Base-by-base conservation (phyloP, 1,140 invertebrate genomes). In the Colletes latitarsis region DNA sequence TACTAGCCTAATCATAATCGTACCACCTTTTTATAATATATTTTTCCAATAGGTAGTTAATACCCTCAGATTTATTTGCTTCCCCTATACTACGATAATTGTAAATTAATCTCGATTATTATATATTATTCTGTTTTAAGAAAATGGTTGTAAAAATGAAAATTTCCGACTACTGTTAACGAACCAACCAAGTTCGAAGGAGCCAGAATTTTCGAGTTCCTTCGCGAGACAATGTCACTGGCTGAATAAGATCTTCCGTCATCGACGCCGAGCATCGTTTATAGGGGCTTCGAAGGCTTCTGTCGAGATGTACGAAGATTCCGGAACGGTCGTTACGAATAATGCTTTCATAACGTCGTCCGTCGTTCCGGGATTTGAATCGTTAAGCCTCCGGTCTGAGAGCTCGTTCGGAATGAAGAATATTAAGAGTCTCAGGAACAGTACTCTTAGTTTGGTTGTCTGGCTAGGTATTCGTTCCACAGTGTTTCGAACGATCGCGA, bases 331-430 rank as follows among this genome's bases (percentile, higher is more conserved):
- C 53, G 72, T 84, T 73, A 81, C 62, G 72, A 74, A 69, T 69
- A 73, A 85, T 69, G 43, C 46, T 53, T 49, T 70, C 1, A 58
- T 21, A 71, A 81, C 43, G 68, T 64, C 52, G 74, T 69, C 57
- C 57, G 4, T 55, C 69, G 58, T 43, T 77, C 68, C n/a, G 39
- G 68, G 46, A 84, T 84, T 60, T 30, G 62, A 46, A 81, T 72
- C 63, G 67, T 60, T 60, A 55, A 76, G 55, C n/a, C 39, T 17
- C 39, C 14, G 52, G 10, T 9, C 21, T 9, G 19, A 39, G 46
- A n/a, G 41, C 58, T 72, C 41, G 52, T 57, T 12, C 57, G 43
- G 14, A 57, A 80, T 58, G 74, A 81, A 73, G 62, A 84, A 85
- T 81, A 57, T 82, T 12, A 49, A 69, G 66, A 49, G 9, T 46